These are phyloP conservation scores for Ivindomyrus marchei DNA, from an alignment of 2,113 vertebrate species.

Conservation along the genomic window DNA sequence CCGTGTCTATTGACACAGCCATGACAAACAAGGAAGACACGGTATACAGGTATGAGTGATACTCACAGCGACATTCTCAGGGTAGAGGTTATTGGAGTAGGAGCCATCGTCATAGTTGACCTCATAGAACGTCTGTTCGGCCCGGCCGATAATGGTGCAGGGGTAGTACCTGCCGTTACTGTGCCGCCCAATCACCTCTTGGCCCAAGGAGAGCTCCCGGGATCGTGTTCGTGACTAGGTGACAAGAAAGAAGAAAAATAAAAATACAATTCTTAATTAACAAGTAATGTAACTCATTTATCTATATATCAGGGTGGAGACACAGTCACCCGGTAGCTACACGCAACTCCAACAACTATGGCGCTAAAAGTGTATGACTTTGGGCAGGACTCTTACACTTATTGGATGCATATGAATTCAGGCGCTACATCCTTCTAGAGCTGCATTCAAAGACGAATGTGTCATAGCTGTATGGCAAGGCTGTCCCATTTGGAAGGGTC, in stretches of 20 bases:
- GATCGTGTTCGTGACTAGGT: conserved; percentile 35
- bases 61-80: conserved; percentile 85
- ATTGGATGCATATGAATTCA: neutral
- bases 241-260: neutral
- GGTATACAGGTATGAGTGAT: neutral
- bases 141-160: conserved; percentile 78
- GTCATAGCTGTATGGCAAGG: neutral
- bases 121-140: conserved; percentile 82
- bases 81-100: conserved; percentile 91
- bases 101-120: conserved; percentile 94
- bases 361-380: neutral
- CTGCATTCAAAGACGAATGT: neutral
- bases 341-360: neutral
- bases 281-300: neutral
- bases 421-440: neutral
- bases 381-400: neutral
- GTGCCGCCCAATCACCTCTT: conserved; percentile 83
- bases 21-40: neutral
- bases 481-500: neutral
- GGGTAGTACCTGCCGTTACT: conserved; percentile 80
- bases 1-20: neutral
- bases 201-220: conserved; percentile 67
- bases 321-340: neutral
- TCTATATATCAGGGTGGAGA: neutral
- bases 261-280: neutral